Evolutionary conservation across 1,140 invertebrate genomes (phyloP).

Genomic region (Apis mellifera): Amel_HAv3.1 CM009936.2:8099501-8100000

Average conservation of each 20-base stretch:
- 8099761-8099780: constrained; percentile 26
- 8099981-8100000: too few species aligned
- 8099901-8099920: too few species aligned
- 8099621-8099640: constrained; percentile 38
- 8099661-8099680: constrained; percentile 11
- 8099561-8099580: neutral
- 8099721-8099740: constrained; percentile 19
- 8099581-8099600: too few species aligned
- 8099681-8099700: neutral
- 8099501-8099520: constrained; percentile 45
- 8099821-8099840: too few species aligned
- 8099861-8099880: too few species aligned
- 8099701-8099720: constrained; percentile 13
- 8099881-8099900: too few species aligned
- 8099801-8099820: neutral
- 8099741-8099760: constrained; percentile 36
- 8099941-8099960: too few species aligned
- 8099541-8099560: constrained; percentile 52
- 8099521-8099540: constrained; percentile 70
- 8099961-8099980: too few species aligned
- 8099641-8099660: constrained; percentile 34
- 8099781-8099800: neutral
- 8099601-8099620: neutral
- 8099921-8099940: too few species aligned
- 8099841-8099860: neutral